Conservation (phyloP, 2,113 vertebrate species). For the Irena cyanogastra region DNA sequence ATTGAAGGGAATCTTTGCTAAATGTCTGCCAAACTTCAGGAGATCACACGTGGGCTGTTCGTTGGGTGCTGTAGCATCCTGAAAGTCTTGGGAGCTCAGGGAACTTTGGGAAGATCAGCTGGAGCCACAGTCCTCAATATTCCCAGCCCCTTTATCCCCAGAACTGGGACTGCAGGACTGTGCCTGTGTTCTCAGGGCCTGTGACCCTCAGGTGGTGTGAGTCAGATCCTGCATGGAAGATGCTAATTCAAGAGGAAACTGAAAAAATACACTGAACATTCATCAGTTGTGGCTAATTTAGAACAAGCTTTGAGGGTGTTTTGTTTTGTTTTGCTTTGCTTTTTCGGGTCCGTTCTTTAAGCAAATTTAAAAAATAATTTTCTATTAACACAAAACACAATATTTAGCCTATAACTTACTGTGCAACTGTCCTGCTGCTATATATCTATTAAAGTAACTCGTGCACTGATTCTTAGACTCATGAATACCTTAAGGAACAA, state of each 20-base stretch:
- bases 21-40: not conserved
- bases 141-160: not conserved
- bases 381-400: not conserved
- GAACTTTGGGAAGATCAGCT: not conserved
- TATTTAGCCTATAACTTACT: not conserved
- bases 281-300: not conserved
- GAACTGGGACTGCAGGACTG: not conserved
- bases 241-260: not conserved
- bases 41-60: accelerated
- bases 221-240: not conserved
- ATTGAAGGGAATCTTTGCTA: not conserved
- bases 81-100: not conserved
- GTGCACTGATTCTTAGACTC: not conserved
- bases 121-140: not conserved
- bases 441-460: not conserved
- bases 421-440: not conserved
- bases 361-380: not conserved
- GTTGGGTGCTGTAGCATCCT: not conserved
- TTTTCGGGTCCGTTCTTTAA: not conserved
- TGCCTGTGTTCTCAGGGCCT: not conserved
- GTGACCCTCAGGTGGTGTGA: not conserved
- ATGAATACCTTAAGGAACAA: not conserved
- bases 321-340: not conserved
- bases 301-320: not conserved
- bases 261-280: not conserved